phyloP scores from a whole-genome alignment of 2,888 invertebrate species.

The Xestia rhomboidea region DNA sequence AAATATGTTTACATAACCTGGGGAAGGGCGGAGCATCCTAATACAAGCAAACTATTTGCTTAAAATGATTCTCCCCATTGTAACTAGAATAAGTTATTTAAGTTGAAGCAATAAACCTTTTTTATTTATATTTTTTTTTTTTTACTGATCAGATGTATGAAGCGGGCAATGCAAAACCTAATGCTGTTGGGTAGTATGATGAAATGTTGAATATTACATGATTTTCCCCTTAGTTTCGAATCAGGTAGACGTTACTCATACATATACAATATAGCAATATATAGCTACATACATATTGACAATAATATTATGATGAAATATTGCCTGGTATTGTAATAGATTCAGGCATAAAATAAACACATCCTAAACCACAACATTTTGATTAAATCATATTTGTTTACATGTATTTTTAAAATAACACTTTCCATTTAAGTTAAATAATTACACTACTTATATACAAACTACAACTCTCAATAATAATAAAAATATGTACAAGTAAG shows the following conservation, averaged over 20 bases:
- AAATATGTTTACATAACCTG: too few species aligned
- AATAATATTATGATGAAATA: conserved; percentile 34
- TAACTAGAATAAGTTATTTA: too few species aligned
- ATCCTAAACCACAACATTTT: conserved; percentile 8
- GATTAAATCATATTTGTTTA: conserved; percentile 13
- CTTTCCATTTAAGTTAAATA: too few species aligned
- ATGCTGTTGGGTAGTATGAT: neutral
- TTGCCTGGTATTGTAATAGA: conserved; percentile 6
- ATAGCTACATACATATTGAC: neutral
- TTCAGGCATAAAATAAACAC: neutral
- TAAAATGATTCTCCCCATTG: too few species aligned
- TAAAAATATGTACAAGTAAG: too few species aligned
- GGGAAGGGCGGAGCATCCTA: too few species aligned
- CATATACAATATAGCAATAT: too few species aligned
- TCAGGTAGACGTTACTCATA: neutral
- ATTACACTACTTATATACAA: too few species aligned
- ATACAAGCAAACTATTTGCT: too few species aligned
- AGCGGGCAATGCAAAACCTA: neutral
- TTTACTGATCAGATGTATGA: neutral
- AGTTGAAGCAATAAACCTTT: too few species aligned
- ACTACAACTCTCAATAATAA: too few species aligned
- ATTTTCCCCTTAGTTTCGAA: conserved; percentile 3
- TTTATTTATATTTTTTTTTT: too few species aligned
- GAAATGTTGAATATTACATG: conserved; percentile 2
- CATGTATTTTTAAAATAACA: neutral